Evolutionary conservation across 2,113 vertebrate species (phyloP).

Genomic region (Daubentonia madagascariensis): DNA sequence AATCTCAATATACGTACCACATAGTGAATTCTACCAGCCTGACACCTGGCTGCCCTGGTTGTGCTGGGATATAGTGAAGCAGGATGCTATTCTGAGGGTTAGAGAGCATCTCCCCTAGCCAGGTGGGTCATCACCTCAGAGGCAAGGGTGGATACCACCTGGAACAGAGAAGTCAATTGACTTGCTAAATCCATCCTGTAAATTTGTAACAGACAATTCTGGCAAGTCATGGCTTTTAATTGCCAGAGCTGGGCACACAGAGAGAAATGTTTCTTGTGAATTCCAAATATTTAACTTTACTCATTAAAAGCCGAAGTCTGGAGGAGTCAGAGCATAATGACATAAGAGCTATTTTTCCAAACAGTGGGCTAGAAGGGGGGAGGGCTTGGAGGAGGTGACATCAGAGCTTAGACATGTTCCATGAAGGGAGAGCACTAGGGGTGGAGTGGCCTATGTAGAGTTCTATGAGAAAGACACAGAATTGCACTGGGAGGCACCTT

Average conservation of each 20-base stretch:
- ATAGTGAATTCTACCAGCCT: neutral
- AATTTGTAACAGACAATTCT: neutral
- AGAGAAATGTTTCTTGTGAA: neutral
- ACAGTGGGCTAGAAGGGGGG: neutral
- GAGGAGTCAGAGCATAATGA: neutral
- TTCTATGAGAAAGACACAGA: neutral
- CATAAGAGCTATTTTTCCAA: neutral
- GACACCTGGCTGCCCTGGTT: no score
- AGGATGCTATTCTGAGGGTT: neutral
- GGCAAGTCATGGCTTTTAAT: neutral
- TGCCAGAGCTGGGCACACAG: neutral
- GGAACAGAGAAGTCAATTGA: neutral
- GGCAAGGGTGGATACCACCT: neutral
- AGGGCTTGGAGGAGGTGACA: rapidly evolving
- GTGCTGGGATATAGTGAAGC: neutral
- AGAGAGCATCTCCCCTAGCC: rapidly evolving
- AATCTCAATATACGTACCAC: neutral
- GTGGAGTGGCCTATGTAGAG: rapidly evolving
- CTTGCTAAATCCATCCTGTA: neutral
- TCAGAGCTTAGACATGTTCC: rapidly evolving
- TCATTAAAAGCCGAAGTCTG: neutral
- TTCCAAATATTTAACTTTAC: neutral
- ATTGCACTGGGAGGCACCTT: neutral
- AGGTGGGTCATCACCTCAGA: neutral
- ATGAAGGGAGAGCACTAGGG: rapidly evolving